A percentile compares a stretch with the other conserved stretches of the same genome.
Conservation (phyloP, 2,113 vertebrate species). For the Oryzias celebensis region DNA sequence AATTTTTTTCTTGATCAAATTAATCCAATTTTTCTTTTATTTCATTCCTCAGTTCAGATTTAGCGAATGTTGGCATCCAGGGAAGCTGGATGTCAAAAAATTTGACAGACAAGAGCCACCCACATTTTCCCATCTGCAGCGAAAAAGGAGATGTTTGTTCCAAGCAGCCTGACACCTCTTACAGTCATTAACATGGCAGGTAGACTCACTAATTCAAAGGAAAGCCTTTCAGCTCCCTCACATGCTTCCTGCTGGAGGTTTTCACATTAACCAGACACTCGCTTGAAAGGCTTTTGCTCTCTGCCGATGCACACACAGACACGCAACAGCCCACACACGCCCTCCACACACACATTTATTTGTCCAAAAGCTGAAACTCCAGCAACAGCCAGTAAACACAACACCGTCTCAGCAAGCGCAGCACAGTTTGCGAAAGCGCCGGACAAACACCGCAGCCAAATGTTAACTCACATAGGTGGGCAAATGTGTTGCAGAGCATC, state of each 20-base stretch:
- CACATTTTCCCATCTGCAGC: neutral
- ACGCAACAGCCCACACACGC: neutral
- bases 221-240: neutral
- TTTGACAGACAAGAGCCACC: no score
- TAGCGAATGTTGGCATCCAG: neutral
- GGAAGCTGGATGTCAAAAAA: neutral
- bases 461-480: constrained; percentile 27
- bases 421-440: constrained; percentile 14
- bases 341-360: neutral
- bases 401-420: constrained; percentile 6
- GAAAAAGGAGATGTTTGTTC: neutral
- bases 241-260: neutral
- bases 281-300: neutral
- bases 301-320: constrained; percentile 6
- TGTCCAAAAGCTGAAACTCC: constrained; percentile 10
- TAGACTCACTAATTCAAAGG: constrained; percentile 1
- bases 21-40: neutral
- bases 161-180: constrained; percentile 5
- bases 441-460: constrained; percentile 44
- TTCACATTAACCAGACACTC: constrained; percentile 8
- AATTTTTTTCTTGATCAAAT: neutral
- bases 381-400: constrained; percentile 44
- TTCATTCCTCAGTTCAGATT: neutral
- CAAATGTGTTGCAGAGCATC: constrained; percentile 19
- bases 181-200: constrained; percentile 3